Percentiles rank a stretch among this genome's conserved stretches.
Conservation (phyloP, 2,888 invertebrate genomes). For the Lymantria dispar region DNA sequence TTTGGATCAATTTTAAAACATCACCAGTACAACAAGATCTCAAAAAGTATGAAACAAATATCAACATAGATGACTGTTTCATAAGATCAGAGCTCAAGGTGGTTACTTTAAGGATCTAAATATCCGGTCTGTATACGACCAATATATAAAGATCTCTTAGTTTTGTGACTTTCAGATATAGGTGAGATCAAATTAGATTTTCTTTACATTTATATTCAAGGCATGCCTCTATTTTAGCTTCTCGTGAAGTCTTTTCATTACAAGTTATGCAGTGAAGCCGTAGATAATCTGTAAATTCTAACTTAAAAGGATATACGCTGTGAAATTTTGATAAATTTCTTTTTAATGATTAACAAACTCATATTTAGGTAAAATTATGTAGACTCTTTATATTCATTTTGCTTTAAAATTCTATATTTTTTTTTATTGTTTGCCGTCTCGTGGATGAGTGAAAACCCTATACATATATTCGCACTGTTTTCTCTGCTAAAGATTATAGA, state of each 20-base stretch:
- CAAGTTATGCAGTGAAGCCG: background rate
- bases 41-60: background rate
- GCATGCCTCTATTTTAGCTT: background rate
- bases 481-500: too few relatives aligned
- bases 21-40: constrained; percentile 1
- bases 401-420: too few relatives aligned
- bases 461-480: too few relatives aligned
- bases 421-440: too few relatives aligned
- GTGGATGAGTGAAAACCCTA: too few relatives aligned
- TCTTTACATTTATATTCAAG: background rate
- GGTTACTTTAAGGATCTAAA: background rate
- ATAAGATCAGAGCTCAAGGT: background rate
- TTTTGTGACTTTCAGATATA: background rate
- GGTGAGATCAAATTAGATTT: background rate
- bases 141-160: background rate
- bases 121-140: background rate
- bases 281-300: background rate
- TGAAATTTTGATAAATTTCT: too few relatives aligned
- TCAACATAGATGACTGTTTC: background rate
- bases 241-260: constrained; percentile 1
- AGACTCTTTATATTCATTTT: too few relatives aligned
- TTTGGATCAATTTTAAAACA: background rate
- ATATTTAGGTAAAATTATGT: too few relatives aligned
- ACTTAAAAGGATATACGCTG: background rate
- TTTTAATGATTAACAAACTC: too few relatives aligned